Evolutionary conservation across 1,140 invertebrate species (phyloP).

Genomic region (Nasonia vitripennis): DNA sequence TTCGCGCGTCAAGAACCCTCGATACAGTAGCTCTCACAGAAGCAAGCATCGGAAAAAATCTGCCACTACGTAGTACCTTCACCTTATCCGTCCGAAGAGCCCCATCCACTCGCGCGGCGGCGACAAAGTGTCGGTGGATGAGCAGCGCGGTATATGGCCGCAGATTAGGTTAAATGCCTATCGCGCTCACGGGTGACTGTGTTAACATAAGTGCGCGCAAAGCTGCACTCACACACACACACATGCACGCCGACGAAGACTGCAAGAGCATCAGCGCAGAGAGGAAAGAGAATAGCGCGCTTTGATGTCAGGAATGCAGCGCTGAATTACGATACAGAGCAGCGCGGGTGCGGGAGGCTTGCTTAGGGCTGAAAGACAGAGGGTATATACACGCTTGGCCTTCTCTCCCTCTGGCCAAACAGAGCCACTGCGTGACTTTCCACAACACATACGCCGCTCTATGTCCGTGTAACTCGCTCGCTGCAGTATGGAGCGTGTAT

Average conservation of each 20-base stretch:
- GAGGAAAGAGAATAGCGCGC: not conserved
- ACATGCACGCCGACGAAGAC: not conserved
- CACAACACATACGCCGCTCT: not conserved
- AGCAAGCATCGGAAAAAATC: too few species aligned
- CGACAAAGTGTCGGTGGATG: not conserved
- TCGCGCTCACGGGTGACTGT: not conserved
- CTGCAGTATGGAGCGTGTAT: not conserved
- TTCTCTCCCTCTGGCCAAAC: constrained; percentile 8
- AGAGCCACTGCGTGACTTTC: constrained; percentile 33
- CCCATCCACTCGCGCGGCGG: not conserved
- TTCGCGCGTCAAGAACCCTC: too few species aligned
- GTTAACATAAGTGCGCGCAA: not conserved
- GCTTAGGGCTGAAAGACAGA: not conserved
- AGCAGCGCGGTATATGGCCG: not conserved
- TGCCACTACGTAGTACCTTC: too few species aligned
- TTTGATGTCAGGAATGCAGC: constrained; percentile 45
- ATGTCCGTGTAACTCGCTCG: constrained; percentile 2
- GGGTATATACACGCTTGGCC: not conserved
- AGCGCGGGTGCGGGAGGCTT: not conserved
- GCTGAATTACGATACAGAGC: constrained; percentile 25
- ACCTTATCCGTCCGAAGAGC: too few species aligned
- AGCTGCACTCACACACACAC: not conserved
- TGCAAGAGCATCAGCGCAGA: too few species aligned
- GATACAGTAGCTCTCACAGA: too few species aligned
- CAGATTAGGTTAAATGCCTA: not conserved